Base-by-base conservation (phyloP, 2,113 vertebrate genomes). In the Protobothrops mucrosquamatus region DNA sequence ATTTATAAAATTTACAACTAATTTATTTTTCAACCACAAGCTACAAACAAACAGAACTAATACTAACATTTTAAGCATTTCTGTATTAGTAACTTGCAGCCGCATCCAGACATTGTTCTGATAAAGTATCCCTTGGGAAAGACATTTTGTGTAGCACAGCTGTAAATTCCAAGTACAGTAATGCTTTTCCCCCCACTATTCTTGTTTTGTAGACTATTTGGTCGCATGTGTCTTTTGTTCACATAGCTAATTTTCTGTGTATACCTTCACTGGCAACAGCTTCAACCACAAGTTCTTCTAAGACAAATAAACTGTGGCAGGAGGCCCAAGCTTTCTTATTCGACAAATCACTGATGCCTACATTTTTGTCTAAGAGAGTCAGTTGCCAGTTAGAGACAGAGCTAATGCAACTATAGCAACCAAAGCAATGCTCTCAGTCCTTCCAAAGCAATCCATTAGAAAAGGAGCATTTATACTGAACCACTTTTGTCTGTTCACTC, bases 331-430 rank as follows among this genome's bases (percentile, higher is more conserved):
- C 48, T 86, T 57, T 26, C 43, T 26, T 26, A n/a, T 54, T 85
- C 20, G 26, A 34, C 51, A 55, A 18, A 3, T 52, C 1, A 11
- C 64, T 34, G 57, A 43, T 85, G 64, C 51, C 48, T 88, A 52
- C 85, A 18, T 10, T 43, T 69, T 48, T 69, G 88, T 59, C 51
- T 15, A 69, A 22, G 52, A 91, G 87, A 59, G 29, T 56, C 54
- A 20, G 46, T 26, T 22, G 6, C 14, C 52, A 57, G 26, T 88
- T 85, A 81, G 15, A 93, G 34, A 54, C 51, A 90, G 89, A 61
- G 26, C 46, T n/a, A 51, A 87, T 74, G 88, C 46, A 54, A 20
- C 93, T 85, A 52, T 85, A 52, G 93, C 69, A 92, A 92, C 90
- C 54, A 18, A n/a, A 56, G 22, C 51, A 81, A 0, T 10, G 59